These are phyloP conservation scores for Volucella inanis DNA, from an alignment of 2,888 invertebrate genomes.

Conservation along the genomic window DNA sequence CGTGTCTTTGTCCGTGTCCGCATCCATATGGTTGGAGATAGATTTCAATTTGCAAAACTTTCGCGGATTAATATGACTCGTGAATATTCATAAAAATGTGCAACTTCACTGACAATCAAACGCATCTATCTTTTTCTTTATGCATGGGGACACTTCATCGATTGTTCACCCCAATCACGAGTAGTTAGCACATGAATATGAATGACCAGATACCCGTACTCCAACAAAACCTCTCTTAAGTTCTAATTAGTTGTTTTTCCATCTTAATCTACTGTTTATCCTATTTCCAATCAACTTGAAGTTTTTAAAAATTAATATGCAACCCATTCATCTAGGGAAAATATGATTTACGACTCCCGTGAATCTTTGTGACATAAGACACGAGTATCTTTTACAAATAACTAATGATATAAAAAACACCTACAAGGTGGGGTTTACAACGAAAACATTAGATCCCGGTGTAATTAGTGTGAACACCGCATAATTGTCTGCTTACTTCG, in stretches of 20 bases:
- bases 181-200: conserved; percentile 4
- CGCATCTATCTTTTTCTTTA: neutral
- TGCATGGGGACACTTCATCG: neutral
- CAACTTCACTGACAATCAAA: neutral
- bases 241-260: neutral
- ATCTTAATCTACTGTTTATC: neutral
- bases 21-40: no score
- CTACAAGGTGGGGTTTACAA: neutral
- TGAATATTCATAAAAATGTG: conserved; percentile 15
- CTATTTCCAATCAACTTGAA: neutral
- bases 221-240: neutral
- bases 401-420: no score
- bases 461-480: conserved; percentile 4
- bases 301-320: neutral
- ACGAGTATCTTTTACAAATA: no score
- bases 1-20: no score
- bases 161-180: conserved; percentile 8
- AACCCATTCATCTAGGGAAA: neutral
- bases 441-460: conserved; percentile 15
- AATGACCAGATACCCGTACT: conserved; percentile 15
- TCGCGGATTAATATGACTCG: conserved; percentile 2
- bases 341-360: neutral
- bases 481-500: conserved; percentile 13
- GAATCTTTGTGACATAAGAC: no score
- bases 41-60: neutral